Percentiles rank a stretch among this genome's conserved stretches.
Conservation (phyloP, 2,888 invertebrate genomes). For the Phengaris alcon region DNA sequence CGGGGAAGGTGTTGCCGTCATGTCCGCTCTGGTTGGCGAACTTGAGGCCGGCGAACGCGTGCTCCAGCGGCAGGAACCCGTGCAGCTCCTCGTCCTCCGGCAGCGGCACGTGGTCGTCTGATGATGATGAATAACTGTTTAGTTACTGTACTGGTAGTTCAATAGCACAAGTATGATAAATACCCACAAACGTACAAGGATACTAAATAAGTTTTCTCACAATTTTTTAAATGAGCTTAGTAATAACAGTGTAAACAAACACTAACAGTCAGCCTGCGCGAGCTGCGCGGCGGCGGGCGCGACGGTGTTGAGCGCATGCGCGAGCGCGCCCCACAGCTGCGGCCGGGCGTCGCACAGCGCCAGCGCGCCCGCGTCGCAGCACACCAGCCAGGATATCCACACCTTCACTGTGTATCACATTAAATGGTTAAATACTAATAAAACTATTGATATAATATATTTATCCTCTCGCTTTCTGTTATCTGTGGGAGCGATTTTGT, state of each 20-base stretch:
- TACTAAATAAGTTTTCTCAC: too few species aligned
- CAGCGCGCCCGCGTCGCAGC: slow-evolving; percentile 75
- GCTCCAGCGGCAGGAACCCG: slow-evolving; percentile 87
- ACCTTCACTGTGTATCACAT: slow-evolving; percentile 81
- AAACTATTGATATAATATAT: too few species aligned
- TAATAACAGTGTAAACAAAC: background rate
- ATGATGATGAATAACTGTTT: background rate
- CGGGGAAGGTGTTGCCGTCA: slow-evolving; percentile 62
- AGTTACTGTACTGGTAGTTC: too few species aligned
- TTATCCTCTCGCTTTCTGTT: too few species aligned
- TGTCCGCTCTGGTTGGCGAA: slow-evolving; percentile 61
- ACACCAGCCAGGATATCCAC: slow-evolving; percentile 85
- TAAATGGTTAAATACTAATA: too few species aligned
- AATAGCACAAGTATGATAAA: too few species aligned
- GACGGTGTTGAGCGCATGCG: slow-evolving; percentile 85
- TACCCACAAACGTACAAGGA: too few species aligned
- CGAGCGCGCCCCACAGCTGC: slow-evolving; percentile 89
- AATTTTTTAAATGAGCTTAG: too few species aligned
- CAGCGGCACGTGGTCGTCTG: slow-evolving; percentile 83
- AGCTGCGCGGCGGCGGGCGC: slow-evolving; percentile 71
- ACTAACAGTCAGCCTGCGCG: background rate
- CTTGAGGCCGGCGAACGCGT: slow-evolving; percentile 77
- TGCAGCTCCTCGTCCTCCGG: slow-evolving; percentile 89
- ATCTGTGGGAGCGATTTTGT: too few species aligned
- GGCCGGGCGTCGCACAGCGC: slow-evolving; percentile 78